Conservation (phyloP, 2,888 invertebrate genomes). For the Dastarcus helophoroides region DNA sequence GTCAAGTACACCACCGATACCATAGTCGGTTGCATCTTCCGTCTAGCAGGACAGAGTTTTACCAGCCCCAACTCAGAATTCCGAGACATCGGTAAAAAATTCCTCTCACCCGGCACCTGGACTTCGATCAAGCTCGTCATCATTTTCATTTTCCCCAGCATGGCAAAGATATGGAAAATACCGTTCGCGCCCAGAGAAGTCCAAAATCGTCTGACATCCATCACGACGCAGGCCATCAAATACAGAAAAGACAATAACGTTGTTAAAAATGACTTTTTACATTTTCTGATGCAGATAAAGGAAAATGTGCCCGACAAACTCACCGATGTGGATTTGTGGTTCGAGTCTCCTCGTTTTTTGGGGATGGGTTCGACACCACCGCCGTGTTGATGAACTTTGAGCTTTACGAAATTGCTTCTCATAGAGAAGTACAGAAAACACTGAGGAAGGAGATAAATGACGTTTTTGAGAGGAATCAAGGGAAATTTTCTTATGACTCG, state of each 20-base stretch:
- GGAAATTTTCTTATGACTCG: not conserved
- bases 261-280: not conserved
- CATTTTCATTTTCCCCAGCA: not conserved
- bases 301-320: not conserved
- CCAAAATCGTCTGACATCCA: not conserved
- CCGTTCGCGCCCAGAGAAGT: not conserved
- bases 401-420: not conserved
- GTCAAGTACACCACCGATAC: not conserved
- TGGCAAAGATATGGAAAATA: not conserved
- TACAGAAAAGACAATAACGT: conserved; percentile 1
- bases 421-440: not conserved
- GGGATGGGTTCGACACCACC: not conserved
- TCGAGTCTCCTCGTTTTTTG: not conserved
- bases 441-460: not conserved
- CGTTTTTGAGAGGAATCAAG: not conserved
- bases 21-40: not conserved
- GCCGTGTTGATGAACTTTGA: not conserved
- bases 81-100: not conserved
- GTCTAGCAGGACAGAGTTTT: not conserved
- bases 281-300: not conserved
- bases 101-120: not conserved
- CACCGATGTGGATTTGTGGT: not conserved
- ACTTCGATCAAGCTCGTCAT: not conserved
- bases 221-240: not conserved
- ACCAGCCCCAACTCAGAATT: not conserved